Evolutionary conservation across 1,140 invertebrate species (phyloP).

Genomic region (Vollenhovia emeryi): DNA sequence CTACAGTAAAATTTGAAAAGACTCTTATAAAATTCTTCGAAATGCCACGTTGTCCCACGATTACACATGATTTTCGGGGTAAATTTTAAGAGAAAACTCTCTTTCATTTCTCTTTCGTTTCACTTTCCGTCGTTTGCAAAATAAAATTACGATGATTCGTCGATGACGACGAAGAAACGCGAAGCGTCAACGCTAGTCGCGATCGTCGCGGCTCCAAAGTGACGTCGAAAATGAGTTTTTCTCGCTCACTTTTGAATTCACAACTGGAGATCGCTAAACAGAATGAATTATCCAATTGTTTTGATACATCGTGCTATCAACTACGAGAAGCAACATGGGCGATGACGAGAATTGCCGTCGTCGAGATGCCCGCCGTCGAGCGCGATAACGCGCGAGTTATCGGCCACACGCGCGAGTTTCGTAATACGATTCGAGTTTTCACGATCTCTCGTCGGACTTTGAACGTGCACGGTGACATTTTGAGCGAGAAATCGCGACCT

Average conservation of each 20-base stretch:
- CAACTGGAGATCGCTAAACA: background rate
- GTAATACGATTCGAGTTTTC: constrained; percentile 28
- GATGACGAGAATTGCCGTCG: constrained; percentile 16
- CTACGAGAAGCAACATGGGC: background rate
- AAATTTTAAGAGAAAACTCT: no score
- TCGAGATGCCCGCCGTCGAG: background rate
- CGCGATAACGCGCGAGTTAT: constrained; percentile 36
- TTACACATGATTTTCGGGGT: no score
- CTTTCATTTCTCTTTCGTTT: background rate
- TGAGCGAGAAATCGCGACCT: constrained; percentile 56
- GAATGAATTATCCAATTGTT: background rate
- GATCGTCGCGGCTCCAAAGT: background rate
- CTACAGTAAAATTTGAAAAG: no score
- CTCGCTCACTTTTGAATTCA: background rate
- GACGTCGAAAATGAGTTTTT: background rate
- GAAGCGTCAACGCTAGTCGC: background rate
- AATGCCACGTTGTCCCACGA: no score
- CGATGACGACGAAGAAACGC: background rate
- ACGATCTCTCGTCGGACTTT: constrained; percentile 41
- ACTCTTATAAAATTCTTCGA: no score
- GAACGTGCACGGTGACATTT: constrained; percentile 47
- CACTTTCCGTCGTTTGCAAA: background rate
- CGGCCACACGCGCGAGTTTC: constrained; percentile 13
- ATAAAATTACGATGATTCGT: background rate
- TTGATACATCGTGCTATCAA: background rate